phyloP scores from a whole-genome alignment of 2,888 invertebrate species.

The Serripes groenlandicus region DNA sequence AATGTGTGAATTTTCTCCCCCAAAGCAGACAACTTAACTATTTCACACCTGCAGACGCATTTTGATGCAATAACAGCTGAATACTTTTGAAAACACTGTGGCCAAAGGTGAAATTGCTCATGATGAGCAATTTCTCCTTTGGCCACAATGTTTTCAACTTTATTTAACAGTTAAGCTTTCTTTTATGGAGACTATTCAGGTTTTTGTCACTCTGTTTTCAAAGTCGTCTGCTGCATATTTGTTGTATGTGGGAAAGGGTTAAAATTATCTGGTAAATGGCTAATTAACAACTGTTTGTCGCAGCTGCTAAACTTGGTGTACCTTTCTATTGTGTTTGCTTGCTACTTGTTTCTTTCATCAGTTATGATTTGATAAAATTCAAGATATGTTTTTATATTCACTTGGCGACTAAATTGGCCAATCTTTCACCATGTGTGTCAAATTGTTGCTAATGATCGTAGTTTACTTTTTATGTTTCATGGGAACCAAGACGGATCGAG shows the following conservation, averaged over 20 bases:
- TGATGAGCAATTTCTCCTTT: not conserved
- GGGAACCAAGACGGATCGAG: not conserved
- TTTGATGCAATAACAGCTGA: too few species aligned
- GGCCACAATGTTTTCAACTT: not conserved
- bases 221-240: too few species aligned
- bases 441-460: constrained; percentile 21
- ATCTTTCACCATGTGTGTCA: constrained; percentile 15
- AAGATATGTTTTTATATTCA: constrained; percentile 12
- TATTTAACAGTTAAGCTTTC: too few species aligned
- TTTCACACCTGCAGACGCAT: too few species aligned
- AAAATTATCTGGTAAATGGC: too few species aligned
- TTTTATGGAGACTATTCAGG: too few species aligned
- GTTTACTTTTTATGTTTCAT: not conserved
- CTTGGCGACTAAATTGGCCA: constrained; percentile 11
- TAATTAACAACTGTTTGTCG: not conserved
- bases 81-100: too few species aligned
- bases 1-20: too few species aligned
- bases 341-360: constrained; percentile 10
- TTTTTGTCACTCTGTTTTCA: too few species aligned
- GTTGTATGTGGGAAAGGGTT: too few species aligned
- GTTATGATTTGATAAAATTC: constrained; percentile 11
- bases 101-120: too few species aligned
- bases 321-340: not conserved
- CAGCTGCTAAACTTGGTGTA: constrained; percentile 2
- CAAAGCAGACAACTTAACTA: too few species aligned